Conservation (phyloP, 2,888 invertebrate genomes). For the Selenia dentaria region DNA sequence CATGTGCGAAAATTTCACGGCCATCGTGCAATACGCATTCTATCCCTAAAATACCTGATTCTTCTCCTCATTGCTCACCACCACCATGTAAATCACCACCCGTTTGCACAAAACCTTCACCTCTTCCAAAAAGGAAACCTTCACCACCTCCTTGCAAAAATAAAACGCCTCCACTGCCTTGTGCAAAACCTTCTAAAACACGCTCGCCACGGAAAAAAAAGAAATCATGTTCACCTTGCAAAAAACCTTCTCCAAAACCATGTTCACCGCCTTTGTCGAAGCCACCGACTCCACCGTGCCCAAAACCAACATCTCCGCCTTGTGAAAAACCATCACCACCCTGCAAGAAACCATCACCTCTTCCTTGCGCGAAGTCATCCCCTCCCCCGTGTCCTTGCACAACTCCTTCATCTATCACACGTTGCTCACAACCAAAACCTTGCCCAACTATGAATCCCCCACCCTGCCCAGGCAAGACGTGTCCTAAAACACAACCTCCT, state of each 20-base stretch:
- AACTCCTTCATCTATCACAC: not conserved
- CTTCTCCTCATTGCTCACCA: not conserved
- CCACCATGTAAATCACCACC: not conserved
- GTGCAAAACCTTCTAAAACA: not conserved
- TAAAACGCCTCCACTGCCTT: not conserved
- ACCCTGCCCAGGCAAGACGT: not conserved
- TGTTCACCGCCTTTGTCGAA: not conserved
- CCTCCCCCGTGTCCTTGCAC: not conserved
- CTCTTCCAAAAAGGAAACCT: not conserved
- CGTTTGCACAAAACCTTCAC: not conserved
- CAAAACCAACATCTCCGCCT: not conserved
- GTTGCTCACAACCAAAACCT: not conserved
- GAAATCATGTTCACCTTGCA: not conserved
- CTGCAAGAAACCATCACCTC: not conserved
- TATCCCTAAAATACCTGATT: not conserved
- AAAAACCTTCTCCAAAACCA: not conserved
- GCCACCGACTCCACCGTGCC: not conserved
- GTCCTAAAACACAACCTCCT: not conserved
- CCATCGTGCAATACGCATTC: not conserved
- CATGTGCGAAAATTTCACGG: too few species aligned
- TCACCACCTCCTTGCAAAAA: not conserved
- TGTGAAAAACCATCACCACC: not conserved
- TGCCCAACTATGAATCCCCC: not conserved
- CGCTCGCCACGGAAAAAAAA: not conserved
- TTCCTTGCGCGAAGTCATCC: not conserved